Percentiles rank a stretch among this genome's conserved stretches.
These are phyloP conservation scores for Thaumetopoea pityocampa DNA, from an alignment of 1,140 invertebrate genomes.

Conservation along the genomic window DNA sequence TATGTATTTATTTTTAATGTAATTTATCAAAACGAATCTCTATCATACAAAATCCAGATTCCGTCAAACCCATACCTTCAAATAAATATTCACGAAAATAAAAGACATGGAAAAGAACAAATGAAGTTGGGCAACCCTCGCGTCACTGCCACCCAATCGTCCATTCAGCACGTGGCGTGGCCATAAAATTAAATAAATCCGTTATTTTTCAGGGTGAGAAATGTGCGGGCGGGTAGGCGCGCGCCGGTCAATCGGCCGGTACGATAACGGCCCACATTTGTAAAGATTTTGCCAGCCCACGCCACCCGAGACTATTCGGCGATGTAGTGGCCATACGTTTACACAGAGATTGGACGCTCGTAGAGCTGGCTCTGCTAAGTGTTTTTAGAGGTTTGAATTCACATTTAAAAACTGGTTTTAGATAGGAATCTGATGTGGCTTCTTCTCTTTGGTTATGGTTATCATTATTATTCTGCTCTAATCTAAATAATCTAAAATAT, in stretches of 20 bases:
- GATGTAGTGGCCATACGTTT: conserved; percentile 55
- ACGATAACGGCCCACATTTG: conserved; percentile 69
- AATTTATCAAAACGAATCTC: too few species aligned
- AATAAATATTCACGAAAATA: conserved; percentile 14
- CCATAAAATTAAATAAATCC: conserved; percentile 74
- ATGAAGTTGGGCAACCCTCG: conserved; percentile 27
- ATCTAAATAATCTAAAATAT: too few species aligned
- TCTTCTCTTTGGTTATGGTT: too few species aligned
- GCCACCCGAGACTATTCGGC: conserved; percentile 50
- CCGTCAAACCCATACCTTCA: conserved; percentile 13
- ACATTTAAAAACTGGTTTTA: too few species aligned
- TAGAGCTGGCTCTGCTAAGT: background rate
- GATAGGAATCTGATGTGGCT: too few species aligned
- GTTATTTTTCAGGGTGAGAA: conserved; percentile 73
- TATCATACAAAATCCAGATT: conserved; percentile 17
- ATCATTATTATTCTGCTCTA: too few species aligned
- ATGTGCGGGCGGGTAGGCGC: conserved; percentile 38
- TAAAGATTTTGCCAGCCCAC: conserved; percentile 65
- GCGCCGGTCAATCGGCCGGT: conserved; percentile 60
- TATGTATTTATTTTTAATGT: too few species aligned
- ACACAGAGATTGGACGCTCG: conserved; percentile 26
- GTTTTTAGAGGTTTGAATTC: background rate
- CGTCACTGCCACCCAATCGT: conserved; percentile 42
- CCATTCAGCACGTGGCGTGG: conserved; percentile 66
- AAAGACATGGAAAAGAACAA: conserved; percentile 28